Conservation (phyloP, 1,140 invertebrate species). For the Drosophila kanapiae region DNA sequence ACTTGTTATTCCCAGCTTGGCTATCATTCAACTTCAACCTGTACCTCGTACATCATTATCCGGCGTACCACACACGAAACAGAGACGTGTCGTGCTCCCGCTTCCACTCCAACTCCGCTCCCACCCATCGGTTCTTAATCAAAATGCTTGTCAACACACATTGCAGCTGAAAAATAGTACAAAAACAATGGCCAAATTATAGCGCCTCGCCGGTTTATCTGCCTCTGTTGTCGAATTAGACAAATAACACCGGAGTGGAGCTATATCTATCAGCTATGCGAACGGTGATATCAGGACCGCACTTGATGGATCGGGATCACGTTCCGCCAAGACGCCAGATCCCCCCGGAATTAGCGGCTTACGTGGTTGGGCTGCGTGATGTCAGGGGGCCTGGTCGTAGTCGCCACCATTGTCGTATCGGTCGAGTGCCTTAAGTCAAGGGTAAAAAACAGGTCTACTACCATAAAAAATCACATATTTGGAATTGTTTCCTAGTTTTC, state of each 20-base stretch:
- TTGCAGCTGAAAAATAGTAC: constrained; percentile 50
- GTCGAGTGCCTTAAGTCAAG: constrained; percentile 6
- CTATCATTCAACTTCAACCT: constrained; percentile 56
- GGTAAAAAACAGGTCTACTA: constrained; percentile 18
- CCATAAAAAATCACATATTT: constrained; percentile 8
- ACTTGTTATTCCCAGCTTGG: constrained; percentile 42
- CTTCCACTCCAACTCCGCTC: constrained; percentile 3
- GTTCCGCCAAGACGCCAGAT: constrained; percentile 24
- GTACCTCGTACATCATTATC: constrained; percentile 39
- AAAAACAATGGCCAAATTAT: constrained; percentile 40
- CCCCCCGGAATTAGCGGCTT: constrained; percentile 18
- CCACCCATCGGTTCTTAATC: constrained; percentile 56
- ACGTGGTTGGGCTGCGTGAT: constrained; percentile 25
- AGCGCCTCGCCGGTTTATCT: constrained; percentile 61
- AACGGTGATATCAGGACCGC: constrained; percentile 33
- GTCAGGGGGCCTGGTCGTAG: constrained; percentile 14
- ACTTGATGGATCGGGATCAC: constrained; percentile 46
- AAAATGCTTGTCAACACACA: constrained; percentile 76
- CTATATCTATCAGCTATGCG: constrained; percentile 39
- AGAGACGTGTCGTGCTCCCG: constrained; percentile 51
- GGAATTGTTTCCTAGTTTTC: constrained; percentile 1
- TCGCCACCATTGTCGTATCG: not conserved
- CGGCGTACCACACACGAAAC: constrained; percentile 41
- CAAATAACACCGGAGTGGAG: constrained; percentile 50
- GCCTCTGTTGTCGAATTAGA: constrained; percentile 69